These are phyloP conservation scores for Sarcophaga carnaria DNA, from an alignment of 2,888 invertebrate species.

Conservation along the genomic window DNA sequence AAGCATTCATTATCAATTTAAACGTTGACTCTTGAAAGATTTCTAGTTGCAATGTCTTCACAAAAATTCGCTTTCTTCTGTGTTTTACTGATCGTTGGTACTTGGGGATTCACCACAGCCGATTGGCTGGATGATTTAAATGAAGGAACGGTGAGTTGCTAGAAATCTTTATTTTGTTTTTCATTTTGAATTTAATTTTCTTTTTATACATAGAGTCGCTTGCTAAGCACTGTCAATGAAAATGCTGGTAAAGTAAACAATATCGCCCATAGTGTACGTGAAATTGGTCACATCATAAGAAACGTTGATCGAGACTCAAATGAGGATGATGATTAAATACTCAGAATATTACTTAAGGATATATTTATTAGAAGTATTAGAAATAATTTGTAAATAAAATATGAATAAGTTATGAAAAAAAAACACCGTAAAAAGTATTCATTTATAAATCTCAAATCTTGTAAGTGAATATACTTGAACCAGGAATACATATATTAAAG, in stretches of 20 bases:
- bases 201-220: slow-evolving; percentile 57
- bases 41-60: slow-evolving; percentile 44
- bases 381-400: too few relatives aligned
- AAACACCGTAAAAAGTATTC: too few relatives aligned
- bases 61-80: slow-evolving; percentile 63
- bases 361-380: too few relatives aligned
- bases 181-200: not conserved
- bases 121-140: slow-evolving; percentile 71
- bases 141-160: slow-evolving; percentile 66
- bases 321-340: slow-evolving; percentile 42
- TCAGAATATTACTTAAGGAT: too few relatives aligned
- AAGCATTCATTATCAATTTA: not conserved
- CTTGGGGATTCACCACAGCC: slow-evolving; percentile 67
- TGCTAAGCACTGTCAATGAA: slow-evolving; percentile 65
- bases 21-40: not conserved
- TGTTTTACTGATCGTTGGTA: slow-evolving; percentile 61
- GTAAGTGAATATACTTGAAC: too few relatives aligned
- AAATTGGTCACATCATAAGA: slow-evolving; percentile 62
- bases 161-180: not conserved
- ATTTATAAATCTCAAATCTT: too few relatives aligned
- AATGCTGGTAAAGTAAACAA: slow-evolving; percentile 67
- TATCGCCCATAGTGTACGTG: slow-evolving; percentile 65
- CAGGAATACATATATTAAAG: too few relatives aligned
- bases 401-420: too few relatives aligned
- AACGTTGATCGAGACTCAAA: slow-evolving; percentile 55